Percentiles rank a stretch among this genome's conserved stretches.
Evolutionary conservation across 2,888 invertebrate genomes (phyloP).

Genomic region (Dilophus febrilis): DNA sequence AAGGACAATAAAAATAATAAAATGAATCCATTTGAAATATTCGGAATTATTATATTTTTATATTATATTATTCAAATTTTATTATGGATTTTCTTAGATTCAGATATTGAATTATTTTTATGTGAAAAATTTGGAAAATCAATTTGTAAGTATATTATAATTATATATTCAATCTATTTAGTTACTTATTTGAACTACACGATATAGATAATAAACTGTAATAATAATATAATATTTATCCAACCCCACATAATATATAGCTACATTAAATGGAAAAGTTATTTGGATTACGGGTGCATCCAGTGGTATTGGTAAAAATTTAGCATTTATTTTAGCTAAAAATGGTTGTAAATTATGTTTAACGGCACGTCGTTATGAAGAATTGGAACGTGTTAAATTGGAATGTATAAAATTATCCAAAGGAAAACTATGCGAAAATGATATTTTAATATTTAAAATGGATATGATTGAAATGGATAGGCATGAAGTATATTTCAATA

Average conservation of each 20-base stretch:
- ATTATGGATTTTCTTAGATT: conserved; percentile 37
- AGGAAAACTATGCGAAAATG: conserved; percentile 29
- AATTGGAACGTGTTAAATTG: conserved; percentile 46
- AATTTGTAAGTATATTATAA: conserved; percentile 30
- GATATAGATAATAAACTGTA: too few relatives aligned
- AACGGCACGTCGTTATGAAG: conserved; percentile 44
- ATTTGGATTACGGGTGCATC: conserved; percentile 76
- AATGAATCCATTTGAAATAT: conserved; percentile 23
- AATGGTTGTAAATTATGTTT: conserved; percentile 48
- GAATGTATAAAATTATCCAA: conserved; percentile 36
- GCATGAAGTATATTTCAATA: conserved; percentile 42
- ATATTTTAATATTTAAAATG: conserved; percentile 51
- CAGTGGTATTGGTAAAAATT: conserved; percentile 61
- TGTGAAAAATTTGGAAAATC: conserved; percentile 43
- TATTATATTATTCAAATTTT: conserved; percentile 36
- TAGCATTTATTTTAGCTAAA: conserved; percentile 49
- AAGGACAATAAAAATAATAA: too few relatives aligned
- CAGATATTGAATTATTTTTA: conserved; percentile 40
- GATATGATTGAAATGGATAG: conserved; percentile 42
- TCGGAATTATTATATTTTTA: conserved; percentile 21
- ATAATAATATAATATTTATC: too few relatives aligned
- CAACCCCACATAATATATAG: too few relatives aligned
- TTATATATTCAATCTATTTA: too few relatives aligned
- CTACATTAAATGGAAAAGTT: conserved; percentile 44
- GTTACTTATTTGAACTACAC: too few relatives aligned